Evolutionary conservation across 2,797 vertebrate species (phyloP), one percentile per base, ranked within the genome.

Genomic region (Pteronotus mesoamericanus): DNA sequence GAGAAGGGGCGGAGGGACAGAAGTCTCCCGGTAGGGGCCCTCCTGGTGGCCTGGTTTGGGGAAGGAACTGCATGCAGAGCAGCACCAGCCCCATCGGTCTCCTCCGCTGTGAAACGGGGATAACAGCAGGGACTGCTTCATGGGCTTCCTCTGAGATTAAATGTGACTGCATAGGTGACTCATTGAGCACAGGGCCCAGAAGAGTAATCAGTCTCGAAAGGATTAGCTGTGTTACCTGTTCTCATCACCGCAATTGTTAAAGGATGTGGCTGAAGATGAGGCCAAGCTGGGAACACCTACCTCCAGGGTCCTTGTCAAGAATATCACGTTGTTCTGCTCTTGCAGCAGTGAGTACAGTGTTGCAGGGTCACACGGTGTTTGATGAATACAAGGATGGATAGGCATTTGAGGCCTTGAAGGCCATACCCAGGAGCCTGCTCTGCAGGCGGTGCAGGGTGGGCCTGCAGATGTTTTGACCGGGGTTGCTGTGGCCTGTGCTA

Each of bases 21-120:
- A 74, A 0, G 12, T 69, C 29, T 55, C 44, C 0, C 0, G n/a
- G 48, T 2, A 59, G n/a, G 44, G 5, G 26, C 18, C 78, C 46
- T 34, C 37, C 14, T 32, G 29, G 29, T 7, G 46, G 16, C 19
- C 44, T 29, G 37, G 46, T 16, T 2, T 3, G 26, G 44, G 44
- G 26, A 39, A 72, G 39, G 57, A 44, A 42, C 78, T n/a, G n/a
- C n/a, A n/a, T 29, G 8, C 44, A 74, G 22, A 79, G 22, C 15
- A 42, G n/a, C 44, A 66, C 15, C 64, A 72, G 51, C 10, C 10
- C 39, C 77, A 34, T 53, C 55, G 6, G 55, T 51, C 68, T 42
- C 18, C 19, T 74, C 57, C 34, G 7, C 1, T 77, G 37, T 55
- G n/a, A 84, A 57, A 48, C 11, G 69, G 53, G 22, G 16, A 16